These are phyloP conservation scores for Gymnosoma rotundatum DNA, from an alignment of 2,888 invertebrate species.

Conservation along the genomic window DNA sequence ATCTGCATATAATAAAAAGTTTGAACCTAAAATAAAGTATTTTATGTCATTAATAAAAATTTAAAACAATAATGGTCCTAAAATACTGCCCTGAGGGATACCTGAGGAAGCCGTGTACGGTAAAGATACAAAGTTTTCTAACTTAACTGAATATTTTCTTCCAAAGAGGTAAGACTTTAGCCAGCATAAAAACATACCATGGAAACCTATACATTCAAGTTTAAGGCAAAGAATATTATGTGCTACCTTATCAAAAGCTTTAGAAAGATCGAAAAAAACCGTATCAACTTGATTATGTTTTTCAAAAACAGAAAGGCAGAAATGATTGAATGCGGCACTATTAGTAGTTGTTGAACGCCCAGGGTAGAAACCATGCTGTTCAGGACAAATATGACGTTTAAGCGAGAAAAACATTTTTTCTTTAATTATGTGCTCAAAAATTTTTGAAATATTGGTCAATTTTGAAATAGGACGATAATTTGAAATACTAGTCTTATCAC, in stretches of 20 bases:
- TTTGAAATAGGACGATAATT: too few relatives aligned
- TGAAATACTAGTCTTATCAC: too few relatives aligned
- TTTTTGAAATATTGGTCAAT: background rate
- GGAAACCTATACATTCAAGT: background rate
- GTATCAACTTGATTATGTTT: background rate
- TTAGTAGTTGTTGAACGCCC: too few relatives aligned
- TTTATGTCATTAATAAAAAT: background rate
- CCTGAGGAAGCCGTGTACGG: background rate
- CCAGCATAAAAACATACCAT: background rate
- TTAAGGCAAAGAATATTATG: constrained; percentile 1
- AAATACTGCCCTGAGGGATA: background rate
- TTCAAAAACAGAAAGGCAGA: background rate
- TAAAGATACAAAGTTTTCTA: background rate
- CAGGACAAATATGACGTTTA: background rate
- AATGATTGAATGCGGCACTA: background rate
- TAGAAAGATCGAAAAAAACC: background rate
- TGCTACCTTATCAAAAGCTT: background rate
- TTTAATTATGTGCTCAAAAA: background rate
- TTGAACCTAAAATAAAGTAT: background rate
- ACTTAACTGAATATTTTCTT: background rate
- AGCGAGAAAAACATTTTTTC: background rate
- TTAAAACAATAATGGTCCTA: background rate
- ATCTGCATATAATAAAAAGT: too few relatives aligned
- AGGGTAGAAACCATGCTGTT: background rate
- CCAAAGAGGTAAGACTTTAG: background rate